Conservation (phyloP, 2,113 vertebrate genomes). For the Bothrops jararaca region DNA sequence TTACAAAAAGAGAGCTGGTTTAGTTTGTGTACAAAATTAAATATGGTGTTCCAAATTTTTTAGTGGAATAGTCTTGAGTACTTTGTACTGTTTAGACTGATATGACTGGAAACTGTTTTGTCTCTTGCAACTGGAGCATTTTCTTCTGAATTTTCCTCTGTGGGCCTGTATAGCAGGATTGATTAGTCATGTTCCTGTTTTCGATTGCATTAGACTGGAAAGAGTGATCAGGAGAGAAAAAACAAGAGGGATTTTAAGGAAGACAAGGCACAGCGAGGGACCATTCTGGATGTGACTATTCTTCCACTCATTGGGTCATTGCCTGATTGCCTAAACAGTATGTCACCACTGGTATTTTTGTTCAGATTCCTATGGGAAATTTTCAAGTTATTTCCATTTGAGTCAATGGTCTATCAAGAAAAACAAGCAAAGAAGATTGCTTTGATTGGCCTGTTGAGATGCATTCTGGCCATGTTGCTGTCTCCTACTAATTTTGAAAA, state of each 20-base stretch:
- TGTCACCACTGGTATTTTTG: neutral
- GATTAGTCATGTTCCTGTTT: neutral
- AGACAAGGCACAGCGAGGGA: neutral
- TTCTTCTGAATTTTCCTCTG: neutral
- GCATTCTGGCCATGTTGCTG: neutral
- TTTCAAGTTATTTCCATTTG: neutral
- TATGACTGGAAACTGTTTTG: neutral
- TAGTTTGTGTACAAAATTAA: neutral
- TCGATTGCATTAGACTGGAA: neutral
- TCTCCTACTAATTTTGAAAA: neutral
- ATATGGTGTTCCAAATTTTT: neutral
- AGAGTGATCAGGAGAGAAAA: neutral
- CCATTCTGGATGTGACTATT: neutral
- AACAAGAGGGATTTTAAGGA: neutral
- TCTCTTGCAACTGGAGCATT: neutral
- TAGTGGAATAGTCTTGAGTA: neutral
- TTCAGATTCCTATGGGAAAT: neutral
- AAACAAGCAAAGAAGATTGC: neutral
- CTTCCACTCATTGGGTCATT: neutral
- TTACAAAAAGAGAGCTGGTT: neutral
- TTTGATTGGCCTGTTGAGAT: neutral
- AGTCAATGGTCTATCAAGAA: neutral
- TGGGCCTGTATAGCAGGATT: neutral
- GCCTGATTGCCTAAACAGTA: neutral
- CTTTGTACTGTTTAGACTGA: neutral